Evolutionary conservation across 2,113 vertebrate species (phyloP).

Genomic region (Peromyscus leucopus): DNA sequence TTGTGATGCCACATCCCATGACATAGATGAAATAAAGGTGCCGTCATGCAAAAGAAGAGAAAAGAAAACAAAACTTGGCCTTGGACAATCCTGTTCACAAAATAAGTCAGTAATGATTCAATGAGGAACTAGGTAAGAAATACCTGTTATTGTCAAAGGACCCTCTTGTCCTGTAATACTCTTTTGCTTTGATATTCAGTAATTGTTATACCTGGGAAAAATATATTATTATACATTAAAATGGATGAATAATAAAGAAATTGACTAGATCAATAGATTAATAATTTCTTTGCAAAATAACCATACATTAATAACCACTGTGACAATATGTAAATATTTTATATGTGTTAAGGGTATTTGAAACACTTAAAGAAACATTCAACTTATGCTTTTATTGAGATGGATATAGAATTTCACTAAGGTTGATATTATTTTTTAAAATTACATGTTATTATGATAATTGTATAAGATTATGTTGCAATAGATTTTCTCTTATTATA

Average conservation of each 20-base stretch:
- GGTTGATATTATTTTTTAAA: background rate
- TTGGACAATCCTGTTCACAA: background rate
- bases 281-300: background rate
- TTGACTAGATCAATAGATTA: background rate
- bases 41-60: background rate
- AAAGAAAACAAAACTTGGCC: background rate
- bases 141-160: background rate
- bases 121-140: background rate
- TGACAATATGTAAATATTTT: background rate
- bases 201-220: background rate
- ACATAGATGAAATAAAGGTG: background rate
- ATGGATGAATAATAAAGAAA: background rate
- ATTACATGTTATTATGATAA: background rate
- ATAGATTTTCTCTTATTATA: background rate
- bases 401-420: background rate
- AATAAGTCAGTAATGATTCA: background rate
- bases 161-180: background rate
- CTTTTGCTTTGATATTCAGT: background rate
- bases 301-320: background rate
- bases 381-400: background rate
- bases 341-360: background rate
- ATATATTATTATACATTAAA: background rate
- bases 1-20: background rate
- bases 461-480: background rate
- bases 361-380: background rate